phyloP scores from a whole-genome alignment of 2,888 invertebrate species.

The Nasonovia ribisnigri region DNA sequence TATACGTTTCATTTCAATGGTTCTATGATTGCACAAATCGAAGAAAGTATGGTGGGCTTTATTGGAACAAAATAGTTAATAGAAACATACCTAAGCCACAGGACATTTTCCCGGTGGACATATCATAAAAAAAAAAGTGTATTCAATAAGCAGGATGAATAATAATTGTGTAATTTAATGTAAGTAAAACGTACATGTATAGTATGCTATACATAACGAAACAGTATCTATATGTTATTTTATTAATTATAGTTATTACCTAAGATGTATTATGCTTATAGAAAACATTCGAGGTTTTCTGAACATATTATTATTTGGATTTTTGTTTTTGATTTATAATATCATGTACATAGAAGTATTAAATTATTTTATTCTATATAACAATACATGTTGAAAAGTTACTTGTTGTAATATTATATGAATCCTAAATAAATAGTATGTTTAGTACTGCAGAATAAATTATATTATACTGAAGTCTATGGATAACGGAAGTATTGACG shows the following conservation, averaged over 20 bases:
- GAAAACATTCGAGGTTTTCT: too few species aligned
- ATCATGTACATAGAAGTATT: too few species aligned
- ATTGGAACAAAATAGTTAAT: background rate
- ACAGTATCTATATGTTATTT: background rate
- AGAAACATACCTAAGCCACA: background rate
- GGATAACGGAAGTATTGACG: too few species aligned
- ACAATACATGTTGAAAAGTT: too few species aligned
- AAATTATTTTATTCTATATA: too few species aligned
- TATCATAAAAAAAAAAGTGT: background rate
- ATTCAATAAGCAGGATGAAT: background rate
- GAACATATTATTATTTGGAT: too few species aligned
- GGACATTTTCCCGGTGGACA: background rate
- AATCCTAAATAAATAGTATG: too few species aligned
- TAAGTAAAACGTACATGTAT: background rate
- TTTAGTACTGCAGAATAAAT: too few species aligned
- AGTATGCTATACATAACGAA: background rate
- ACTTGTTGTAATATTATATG: too few species aligned
- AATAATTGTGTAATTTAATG: background rate
- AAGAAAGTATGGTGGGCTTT: background rate
- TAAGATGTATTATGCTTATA: background rate
- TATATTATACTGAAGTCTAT: too few species aligned
- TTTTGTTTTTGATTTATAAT: too few species aligned
- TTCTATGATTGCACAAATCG: background rate
- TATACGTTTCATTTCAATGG: background rate
- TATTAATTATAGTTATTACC: background rate